phyloP scores from a whole-genome alignment of 2,113 vertebrate genomes.

The Grammomys dolichurus region DNA sequence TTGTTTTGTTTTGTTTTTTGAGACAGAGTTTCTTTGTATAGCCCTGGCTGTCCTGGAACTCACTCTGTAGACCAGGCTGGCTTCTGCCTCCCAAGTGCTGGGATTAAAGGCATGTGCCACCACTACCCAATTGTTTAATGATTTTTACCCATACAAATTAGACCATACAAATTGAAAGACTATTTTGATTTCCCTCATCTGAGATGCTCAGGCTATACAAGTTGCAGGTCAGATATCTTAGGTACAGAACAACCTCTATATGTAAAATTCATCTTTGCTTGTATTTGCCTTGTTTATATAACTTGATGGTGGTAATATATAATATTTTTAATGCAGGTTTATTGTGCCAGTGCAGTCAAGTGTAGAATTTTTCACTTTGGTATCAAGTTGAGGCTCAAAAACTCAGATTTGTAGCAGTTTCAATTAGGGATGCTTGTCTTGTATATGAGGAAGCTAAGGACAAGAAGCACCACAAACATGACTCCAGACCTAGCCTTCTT shows the following conservation, averaged over 20 bases:
- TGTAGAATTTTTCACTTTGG: neutral
- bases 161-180: neutral
- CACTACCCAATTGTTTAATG: neutral
- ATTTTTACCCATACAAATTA: neutral
- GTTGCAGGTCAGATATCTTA: neutral
- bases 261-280: conserved; percentile 3
- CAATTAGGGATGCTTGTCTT: neutral
- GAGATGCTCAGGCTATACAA: neutral
- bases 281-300: neutral
- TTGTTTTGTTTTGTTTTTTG: neutral
- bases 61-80: no score
- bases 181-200: neutral
- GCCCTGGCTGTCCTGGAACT: no score
- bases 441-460: neutral
- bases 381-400: neutral
- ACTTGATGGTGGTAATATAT: neutral
- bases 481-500: neutral
- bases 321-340: neutral
- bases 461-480: neutral
- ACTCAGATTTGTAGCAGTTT: neutral
- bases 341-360: neutral
- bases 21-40: no score
- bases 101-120: no score
- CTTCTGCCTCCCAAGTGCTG: no score
- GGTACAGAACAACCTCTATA: neutral